Evolutionary conservation across 2,797 vertebrate genomes (phyloP).

Genomic region (Melanotaenia maccullochi): DNA sequence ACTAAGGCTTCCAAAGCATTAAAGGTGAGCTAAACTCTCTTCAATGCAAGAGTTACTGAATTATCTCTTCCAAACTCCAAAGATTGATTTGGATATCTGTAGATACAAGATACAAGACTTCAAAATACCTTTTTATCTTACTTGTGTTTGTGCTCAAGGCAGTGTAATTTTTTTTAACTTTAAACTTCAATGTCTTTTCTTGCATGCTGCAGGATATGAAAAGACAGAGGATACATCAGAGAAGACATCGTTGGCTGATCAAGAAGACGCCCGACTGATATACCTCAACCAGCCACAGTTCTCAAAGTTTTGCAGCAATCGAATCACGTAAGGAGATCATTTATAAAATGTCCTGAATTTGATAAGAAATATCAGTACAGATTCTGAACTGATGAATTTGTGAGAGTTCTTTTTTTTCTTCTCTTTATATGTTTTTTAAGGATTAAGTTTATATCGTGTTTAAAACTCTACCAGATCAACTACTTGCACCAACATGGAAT

Average conservation of each 20-base stretch:
- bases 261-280: slow-evolving; percentile 93
- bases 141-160: slow-evolving; percentile 38
- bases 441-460: neutral
- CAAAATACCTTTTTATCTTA: slow-evolving; percentile 42
- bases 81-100: slow-evolving; percentile 14
- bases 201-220: slow-evolving; percentile 89
- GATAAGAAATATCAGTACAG: neutral
- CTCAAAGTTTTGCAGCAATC: slow-evolving; percentile 96
- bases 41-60: slow-evolving; percentile 1
- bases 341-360: neutral
- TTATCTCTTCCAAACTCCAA: slow-evolving; percentile 24
- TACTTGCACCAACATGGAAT: neutral
- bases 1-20: neutral
- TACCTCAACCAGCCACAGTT: slow-evolving; percentile 96
- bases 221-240: slow-evolving; percentile 95
- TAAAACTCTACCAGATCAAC: neutral
- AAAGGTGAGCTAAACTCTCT: slow-evolving; percentile 4
- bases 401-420: neutral
- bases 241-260: slow-evolving; percentile 95
- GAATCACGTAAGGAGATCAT: slow-evolving; percentile 88
- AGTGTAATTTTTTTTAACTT: slow-evolving; percentile 12
- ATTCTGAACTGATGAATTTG: neutral
- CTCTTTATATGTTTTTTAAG: neutral
- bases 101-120: slow-evolving; percentile 16
- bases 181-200: slow-evolving; percentile 24